A percentile compares a stretch with the other conserved stretches of the same genome.
Conservation (phyloP, 2,888 invertebrate species). For the Eristalinus sepulchralis region DNA sequence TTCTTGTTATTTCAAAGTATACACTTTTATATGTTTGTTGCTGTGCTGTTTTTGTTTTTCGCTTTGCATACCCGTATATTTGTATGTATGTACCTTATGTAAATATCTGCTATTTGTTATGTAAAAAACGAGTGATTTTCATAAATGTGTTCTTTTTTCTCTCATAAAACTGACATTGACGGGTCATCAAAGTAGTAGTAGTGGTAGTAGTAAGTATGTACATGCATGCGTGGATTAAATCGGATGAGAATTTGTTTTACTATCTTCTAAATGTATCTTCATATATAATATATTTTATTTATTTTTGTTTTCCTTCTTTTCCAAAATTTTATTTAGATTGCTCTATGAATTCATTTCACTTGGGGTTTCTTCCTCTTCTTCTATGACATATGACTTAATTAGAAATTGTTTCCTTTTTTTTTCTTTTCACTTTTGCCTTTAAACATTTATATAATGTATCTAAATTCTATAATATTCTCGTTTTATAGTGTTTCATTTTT, state of each 20-base stretch:
- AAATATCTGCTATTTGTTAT: slow-evolving; percentile 41
- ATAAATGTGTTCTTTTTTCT: background rate
- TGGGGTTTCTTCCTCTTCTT: background rate
- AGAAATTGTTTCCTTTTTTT: slow-evolving; percentile 31
- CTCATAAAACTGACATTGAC: slow-evolving; percentile 46
- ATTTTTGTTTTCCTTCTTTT: slow-evolving; percentile 20
- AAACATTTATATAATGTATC: slow-evolving; percentile 46
- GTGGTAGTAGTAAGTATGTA: background rate
- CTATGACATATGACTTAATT: slow-evolving; percentile 39
- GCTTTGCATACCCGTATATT: slow-evolving; percentile 59
- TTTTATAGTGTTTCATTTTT: slow-evolving; percentile 8
- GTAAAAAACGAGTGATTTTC: slow-evolving; percentile 63
- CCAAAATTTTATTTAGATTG: slow-evolving; percentile 53
- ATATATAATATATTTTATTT: slow-evolving; percentile 15
- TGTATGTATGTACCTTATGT: slow-evolving; percentile 24
- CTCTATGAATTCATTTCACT: slow-evolving; percentile 51
- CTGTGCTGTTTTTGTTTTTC: slow-evolving; percentile 35
- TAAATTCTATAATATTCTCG: slow-evolving; percentile 7
- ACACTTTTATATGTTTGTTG: slow-evolving; percentile 9
- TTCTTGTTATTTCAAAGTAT: slow-evolving; percentile 14
- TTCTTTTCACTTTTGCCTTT: slow-evolving; percentile 10
- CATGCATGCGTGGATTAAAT: slow-evolving; percentile 43
- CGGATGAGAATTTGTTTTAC: slow-evolving; percentile 59
- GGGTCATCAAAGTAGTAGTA: slow-evolving; percentile 16
- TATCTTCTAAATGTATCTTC: slow-evolving; percentile 19